Conservation (phyloP, 2,113 vertebrate genomes). For the Tetrao urogallus region DNA sequence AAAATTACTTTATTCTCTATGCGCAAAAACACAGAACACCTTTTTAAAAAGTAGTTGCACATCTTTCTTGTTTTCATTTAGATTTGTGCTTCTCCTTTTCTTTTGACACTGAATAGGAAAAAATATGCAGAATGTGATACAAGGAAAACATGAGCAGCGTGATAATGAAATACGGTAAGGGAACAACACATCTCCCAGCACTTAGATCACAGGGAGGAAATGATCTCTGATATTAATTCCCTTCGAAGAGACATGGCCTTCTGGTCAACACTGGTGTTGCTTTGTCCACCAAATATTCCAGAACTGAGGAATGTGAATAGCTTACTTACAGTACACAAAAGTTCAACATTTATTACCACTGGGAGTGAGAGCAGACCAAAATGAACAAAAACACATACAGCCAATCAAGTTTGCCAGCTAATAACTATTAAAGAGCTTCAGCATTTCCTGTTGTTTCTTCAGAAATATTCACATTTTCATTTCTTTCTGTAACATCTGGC, state of each 20-base stretch:
- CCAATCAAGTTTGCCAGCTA: neutral
- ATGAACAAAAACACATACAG: neutral
- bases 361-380: neutral
- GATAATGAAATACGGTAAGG: neutral
- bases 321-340: neutral
- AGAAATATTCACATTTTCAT: neutral
- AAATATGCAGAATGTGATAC: neutral
- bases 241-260: neutral
- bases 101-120: neutral
- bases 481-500: neutral
- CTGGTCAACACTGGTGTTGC: neutral
- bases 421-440: neutral
- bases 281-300: neutral
- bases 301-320: neutral
- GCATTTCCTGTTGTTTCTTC: neutral
- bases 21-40: neutral
- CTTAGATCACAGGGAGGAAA: neutral
- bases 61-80: neutral
- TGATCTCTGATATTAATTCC: neutral
- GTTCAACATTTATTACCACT: neutral
- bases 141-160: neutral
- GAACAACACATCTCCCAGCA: neutral
- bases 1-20: neutral
- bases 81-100: neutral
- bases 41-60: neutral